phyloP scores from a whole-genome alignment of 2,797 vertebrate species.

The Enteromius treurensis region DNA sequence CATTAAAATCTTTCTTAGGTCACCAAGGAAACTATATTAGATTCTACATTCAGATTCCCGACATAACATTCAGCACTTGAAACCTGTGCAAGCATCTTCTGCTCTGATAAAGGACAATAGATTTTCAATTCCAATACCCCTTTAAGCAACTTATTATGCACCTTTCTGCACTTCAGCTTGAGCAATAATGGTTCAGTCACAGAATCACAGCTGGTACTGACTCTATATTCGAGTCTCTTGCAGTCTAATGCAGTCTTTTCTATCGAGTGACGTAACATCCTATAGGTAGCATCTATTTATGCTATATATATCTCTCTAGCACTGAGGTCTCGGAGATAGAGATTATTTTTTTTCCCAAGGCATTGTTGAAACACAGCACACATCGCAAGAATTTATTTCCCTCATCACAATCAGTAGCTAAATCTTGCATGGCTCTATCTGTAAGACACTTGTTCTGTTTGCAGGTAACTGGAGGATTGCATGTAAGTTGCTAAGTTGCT shows the following conservation, averaged over 20 bases:
- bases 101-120: neutral
- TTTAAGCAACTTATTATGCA: constrained; percentile 2
- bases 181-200: neutral
- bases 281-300: constrained; percentile 30
- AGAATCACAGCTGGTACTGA: constrained; percentile 4
- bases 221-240: neutral
- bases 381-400: constrained; percentile 24
- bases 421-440: constrained; percentile 22
- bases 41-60: neutral
- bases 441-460: constrained; percentile 9
- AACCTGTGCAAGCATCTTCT: neutral
- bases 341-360: constrained; percentile 21
- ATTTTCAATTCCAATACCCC: neutral
- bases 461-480: constrained; percentile 13
- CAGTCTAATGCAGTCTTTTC: constrained; percentile 1
- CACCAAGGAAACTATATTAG: neutral
- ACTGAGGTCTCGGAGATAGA: constrained; percentile 28
- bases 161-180: neutral
- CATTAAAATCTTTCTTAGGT: neutral
- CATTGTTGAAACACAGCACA: constrained; percentile 14
- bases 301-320: constrained; percentile 11
- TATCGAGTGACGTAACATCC: constrained; percentile 19
- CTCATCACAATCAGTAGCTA: constrained; percentile 45
- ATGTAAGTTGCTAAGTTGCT: constrained; percentile 22
- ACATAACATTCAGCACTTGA: neutral